Percentiles rank a stretch among this genome's conserved stretches.
Conservation (phyloP, 2,113 vertebrate species). For the Zosterops hypoxanthus region DNA sequence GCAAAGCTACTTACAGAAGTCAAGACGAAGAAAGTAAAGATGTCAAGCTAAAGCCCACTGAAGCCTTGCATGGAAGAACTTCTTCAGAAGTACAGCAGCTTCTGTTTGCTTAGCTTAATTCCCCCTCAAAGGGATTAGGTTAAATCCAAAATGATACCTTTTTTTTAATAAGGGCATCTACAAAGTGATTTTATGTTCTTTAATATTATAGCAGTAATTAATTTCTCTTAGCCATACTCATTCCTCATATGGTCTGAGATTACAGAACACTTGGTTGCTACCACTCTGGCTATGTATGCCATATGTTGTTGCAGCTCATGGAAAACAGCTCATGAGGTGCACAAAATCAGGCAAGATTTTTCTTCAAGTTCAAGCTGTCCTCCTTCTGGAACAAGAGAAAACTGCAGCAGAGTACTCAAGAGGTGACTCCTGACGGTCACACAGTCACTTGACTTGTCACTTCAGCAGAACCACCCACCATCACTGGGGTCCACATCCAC, state of each 20-base stretch:
- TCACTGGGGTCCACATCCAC: rapidly evolving
- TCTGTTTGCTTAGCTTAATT: slow-evolving; percentile 28
- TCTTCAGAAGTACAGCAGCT: neutral
- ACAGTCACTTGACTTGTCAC: neutral
- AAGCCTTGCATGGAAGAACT: neutral
- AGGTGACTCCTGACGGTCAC: neutral
- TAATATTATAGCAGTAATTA: neutral
- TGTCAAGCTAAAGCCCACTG: neutral
- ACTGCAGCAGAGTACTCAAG: neutral
- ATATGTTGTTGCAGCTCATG: rapidly evolving
- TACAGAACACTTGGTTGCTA: neutral
- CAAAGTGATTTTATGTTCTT: neutral
- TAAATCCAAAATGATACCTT: neutral
- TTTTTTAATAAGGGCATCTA: slow-evolving; percentile 8
- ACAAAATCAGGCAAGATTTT: neutral
- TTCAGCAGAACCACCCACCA: neutral
- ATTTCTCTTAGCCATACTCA: neutral
- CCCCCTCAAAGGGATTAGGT: neutral
- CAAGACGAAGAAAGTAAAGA: slow-evolving; percentile 13
- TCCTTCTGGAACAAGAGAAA: neutral
- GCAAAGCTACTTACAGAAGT: neutral
- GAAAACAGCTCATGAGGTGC: neutral
- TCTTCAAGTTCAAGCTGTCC: neutral
- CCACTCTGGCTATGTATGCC: neutral
- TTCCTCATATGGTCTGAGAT: neutral